These are phyloP conservation scores for Aspidiotus destructor DNA, from an alignment of 2,888 invertebrate genomes.

Conservation along the genomic window DNA sequence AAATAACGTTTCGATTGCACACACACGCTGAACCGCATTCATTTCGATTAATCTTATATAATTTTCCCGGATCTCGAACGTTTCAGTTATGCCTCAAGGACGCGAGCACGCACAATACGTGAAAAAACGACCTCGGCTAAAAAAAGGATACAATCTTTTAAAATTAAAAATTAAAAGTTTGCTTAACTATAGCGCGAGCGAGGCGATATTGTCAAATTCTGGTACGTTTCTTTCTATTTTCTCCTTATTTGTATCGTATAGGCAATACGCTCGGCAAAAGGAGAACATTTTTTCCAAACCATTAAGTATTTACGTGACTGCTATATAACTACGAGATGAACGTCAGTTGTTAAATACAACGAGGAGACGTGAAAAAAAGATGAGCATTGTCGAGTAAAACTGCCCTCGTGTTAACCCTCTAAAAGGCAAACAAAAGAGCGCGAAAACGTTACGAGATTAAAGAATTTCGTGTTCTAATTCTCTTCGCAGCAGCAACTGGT, in stretches of 20 bases:
- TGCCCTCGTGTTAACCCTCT: too few species aligned
- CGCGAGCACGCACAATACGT: too few species aligned
- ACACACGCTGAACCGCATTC: constrained; percentile 1
- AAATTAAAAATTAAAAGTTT: constrained; percentile 26
- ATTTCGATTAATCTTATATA: background rate
- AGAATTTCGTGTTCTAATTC: too few species aligned
- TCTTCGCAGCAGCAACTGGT: too few species aligned
- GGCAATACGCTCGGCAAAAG: background rate
- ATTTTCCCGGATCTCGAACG: too few species aligned
- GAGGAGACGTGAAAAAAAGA: constrained; percentile 21
- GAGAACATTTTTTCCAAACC: constrained; percentile 26
- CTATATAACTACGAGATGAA: constrained; percentile 11
- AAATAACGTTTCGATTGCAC: background rate
- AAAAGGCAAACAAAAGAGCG: too few species aligned
- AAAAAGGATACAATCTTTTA: constrained; percentile 15
- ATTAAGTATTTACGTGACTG: constrained; percentile 33
- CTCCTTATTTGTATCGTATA: background rate
- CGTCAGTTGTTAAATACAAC: constrained; percentile 1
- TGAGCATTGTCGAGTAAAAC: constrained; percentile 3
- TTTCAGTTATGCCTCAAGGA: too few species aligned
- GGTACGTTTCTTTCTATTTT: background rate
- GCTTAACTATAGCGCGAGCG: constrained; percentile 1
- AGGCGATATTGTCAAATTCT: constrained; percentile 10
- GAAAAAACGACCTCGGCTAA: background rate
- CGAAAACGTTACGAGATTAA: too few species aligned